phyloP scores from a whole-genome alignment of 2,888 invertebrate genomes.

The Dryobotodes eremita region DNA sequence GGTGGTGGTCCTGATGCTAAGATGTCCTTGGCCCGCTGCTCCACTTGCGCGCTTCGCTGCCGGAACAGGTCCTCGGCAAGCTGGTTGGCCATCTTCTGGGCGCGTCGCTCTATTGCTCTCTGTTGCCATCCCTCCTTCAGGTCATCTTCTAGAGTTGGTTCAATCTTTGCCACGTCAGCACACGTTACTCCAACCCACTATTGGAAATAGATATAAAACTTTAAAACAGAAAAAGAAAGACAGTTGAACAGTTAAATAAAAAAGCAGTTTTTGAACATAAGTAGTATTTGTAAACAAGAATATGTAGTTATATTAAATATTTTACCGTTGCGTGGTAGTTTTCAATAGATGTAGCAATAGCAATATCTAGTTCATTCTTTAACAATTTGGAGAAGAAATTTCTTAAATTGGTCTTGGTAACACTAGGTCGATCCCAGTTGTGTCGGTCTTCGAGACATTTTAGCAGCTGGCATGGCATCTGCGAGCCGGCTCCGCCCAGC shows the following conservation, averaged over 20 bases:
- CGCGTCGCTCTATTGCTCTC: slow-evolving; percentile 78
- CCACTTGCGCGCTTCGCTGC: slow-evolving; percentile 77
- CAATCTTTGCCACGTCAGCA: slow-evolving; percentile 73
- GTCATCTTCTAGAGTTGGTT: slow-evolving; percentile 66
- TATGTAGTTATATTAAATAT: neutral
- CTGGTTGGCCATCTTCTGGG: slow-evolving; percentile 79
- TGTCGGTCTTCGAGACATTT: slow-evolving; percentile 87
- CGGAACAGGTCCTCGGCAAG: slow-evolving; percentile 82
- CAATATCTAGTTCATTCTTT: slow-evolving; percentile 84
- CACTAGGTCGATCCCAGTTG: slow-evolving; percentile 82
- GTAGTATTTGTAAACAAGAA: neutral
- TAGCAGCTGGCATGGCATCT: slow-evolving; percentile 85
- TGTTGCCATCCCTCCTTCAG: slow-evolving; percentile 76
- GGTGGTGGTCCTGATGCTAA: slow-evolving; percentile 75
- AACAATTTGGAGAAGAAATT: slow-evolving; percentile 82
- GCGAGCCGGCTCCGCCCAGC: slow-evolving; percentile 70
- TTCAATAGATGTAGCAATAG: slow-evolving; percentile 85
- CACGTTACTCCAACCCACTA: slow-evolving; percentile 85
- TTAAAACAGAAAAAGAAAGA: slow-evolving; percentile 2
- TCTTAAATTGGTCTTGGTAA: slow-evolving; percentile 79
- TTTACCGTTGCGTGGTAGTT: slow-evolving; percentile 85
- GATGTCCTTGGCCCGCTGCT: slow-evolving; percentile 76
- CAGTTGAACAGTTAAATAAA: neutral
- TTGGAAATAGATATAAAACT: slow-evolving; percentile 7
- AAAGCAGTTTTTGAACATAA: neutral